phyloP scores from a whole-genome alignment of 64 coral and sea anemone species.

The Anthopleura sola region DNA sequence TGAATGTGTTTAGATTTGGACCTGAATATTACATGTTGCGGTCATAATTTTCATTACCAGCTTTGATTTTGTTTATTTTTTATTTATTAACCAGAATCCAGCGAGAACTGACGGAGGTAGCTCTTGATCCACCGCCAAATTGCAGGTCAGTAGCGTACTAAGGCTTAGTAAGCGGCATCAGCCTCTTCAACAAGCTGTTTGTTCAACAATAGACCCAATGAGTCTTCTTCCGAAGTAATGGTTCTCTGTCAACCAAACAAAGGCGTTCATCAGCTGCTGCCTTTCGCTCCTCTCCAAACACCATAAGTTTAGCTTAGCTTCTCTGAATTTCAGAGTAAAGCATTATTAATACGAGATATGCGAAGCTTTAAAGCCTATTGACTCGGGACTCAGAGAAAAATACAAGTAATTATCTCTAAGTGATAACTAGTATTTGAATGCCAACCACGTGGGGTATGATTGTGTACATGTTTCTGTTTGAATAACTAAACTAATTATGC shows the following conservation, averaged over 20 bases:
- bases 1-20: not conserved
- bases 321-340: not conserved
- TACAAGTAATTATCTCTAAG: slow-evolving; percentile 20
- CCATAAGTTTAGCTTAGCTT: not conserved
- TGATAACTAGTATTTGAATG: slow-evolving; percentile 21
- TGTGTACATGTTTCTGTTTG: slow-evolving; percentile 13
- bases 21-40: slow-evolving; percentile 10
- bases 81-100: slow-evolving; percentile 62
- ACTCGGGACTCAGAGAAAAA: not conserved
- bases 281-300: not conserved
- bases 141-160: slow-evolving; percentile 67
- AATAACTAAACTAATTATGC: slow-evolving; percentile 13
- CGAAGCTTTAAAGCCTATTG: not conserved
- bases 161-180: slow-evolving; percentile 8
- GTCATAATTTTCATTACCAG: slow-evolving; percentile 7
- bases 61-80: slow-evolving; percentile 20
- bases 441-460: slow-evolving; percentile 20
- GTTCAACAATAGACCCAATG: slow-evolving; percentile 2
- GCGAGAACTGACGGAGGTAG: slow-evolving; percentile 72
- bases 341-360: not conserved
- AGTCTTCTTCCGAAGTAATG: slow-evolving; percentile 13
- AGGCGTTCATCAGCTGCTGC: not conserved
- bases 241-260: not conserved
- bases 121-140: slow-evolving; percentile 84
- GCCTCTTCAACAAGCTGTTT: slow-evolving; percentile 15